Base-by-base conservation (phyloP, 2,113 vertebrate species). In the Ancistrus triradiatus region DNA sequence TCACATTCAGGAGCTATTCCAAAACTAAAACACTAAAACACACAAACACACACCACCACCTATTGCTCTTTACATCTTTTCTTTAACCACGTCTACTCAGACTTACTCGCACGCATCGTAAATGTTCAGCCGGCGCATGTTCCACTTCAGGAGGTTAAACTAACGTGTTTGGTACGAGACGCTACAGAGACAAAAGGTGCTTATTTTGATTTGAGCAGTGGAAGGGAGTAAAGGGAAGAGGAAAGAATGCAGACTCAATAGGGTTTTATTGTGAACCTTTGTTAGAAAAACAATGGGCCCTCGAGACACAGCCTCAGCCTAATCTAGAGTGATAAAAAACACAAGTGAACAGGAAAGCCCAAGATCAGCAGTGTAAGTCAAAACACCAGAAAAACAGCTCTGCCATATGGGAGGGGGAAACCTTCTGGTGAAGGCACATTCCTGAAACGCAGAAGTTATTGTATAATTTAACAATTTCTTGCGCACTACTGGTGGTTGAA, bases 381-480 rank as follows among this genome's bases (percentile, higher is more conserved):
- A 15, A 40, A 25, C 7, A 63, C 25, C 35, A 9, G 2, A 58
- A 73, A 70, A 59, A 44, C 55, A 47, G 63, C 43, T 51, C 31
- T 57, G 9, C 27, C 8, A 21, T 14, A 53, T 56, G 33, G 63
- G 73, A 65, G 53, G 74, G 64, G 63, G 77, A 70, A 77, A 66
- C 27, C 33, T 66, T 61, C 71, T 14, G 1, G 57, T 55, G 72
- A 75, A 63, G 63, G 69, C 63, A 72, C 64, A 68, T 73, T 74
- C 48, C 69, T 72, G 67, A n/a, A 77, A 77, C 31, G 77, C 77
- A 74, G 70, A 72, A 61, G 64, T 79, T 33, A 6, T 33, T 18
- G 15, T n/a, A n/a, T n/a, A n/a, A n/a, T n/a, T n/a, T n/a, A n/a
- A n/a, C n/a, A n/a, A n/a, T n/a, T n/a, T n/a, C n/a, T n/a, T n/a